Evolutionary conservation across 2,888 invertebrate species (phyloP).

Genomic region (Herminia tarsipennalis): DNA sequence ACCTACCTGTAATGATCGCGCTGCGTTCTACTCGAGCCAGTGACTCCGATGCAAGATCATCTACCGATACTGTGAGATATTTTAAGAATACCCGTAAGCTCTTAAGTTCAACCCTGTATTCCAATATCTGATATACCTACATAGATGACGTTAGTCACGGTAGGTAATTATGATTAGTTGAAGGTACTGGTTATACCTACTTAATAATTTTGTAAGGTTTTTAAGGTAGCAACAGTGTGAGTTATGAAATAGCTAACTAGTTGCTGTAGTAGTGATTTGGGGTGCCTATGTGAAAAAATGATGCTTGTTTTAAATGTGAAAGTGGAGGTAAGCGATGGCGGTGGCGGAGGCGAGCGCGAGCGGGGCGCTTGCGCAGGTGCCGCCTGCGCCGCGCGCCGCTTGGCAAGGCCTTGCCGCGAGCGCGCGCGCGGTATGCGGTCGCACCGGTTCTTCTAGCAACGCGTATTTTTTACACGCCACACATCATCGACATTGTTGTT

Average conservation of each 20-base stretch:
- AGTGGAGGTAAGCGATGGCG: constrained; percentile 30
- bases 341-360: constrained; percentile 21
- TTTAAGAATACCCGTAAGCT: constrained; percentile 64
- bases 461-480: constrained; percentile 82
- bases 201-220: constrained; percentile 25
- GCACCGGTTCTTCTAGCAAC: constrained; percentile 84
- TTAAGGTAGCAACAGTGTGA: constrained; percentile 4
- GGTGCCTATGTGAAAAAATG: constrained; percentile 10
- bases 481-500: constrained; percentile 83
- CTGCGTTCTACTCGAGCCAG: constrained; percentile 39
- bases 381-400: constrained; percentile 51
- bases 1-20: constrained; percentile 67
- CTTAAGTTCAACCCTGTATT: constrained; percentile 54
- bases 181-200: too few species aligned
- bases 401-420: constrained; percentile 77
- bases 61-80: constrained; percentile 56
- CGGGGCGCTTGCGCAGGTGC: constrained; percentile 30
- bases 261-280: not conserved
- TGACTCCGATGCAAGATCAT: constrained; percentile 38
- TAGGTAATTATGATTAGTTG: constrained; percentile 45
- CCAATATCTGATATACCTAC: constrained; percentile 52
- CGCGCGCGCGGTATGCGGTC: constrained; percentile 82
- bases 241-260: constrained; percentile 2
- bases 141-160: too few species aligned
- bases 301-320: constrained; percentile 35